Base-by-base conservation (phyloP, 2,888 invertebrate species). In the Epistrophe eligans region DNA sequence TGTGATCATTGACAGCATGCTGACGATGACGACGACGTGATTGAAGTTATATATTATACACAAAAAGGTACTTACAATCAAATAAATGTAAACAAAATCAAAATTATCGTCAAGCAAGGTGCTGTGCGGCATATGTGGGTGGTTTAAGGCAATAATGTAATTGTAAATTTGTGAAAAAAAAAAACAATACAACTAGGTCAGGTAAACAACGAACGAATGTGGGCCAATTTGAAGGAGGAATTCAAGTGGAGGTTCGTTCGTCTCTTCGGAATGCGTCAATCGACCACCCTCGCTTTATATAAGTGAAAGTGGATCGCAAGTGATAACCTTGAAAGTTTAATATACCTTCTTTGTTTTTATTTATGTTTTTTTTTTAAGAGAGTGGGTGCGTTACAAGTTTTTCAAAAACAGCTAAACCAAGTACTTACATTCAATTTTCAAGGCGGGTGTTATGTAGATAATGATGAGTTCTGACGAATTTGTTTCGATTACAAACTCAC, bases 151-250 rank as follows among this genome's bases (percentile, higher is more conserved):
- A 64, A 28, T 70, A 24, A 2, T 24, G 24, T 24, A 11, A 62
- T 79, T 84, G 80, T 80, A 55, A 77, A 66, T 76, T 80, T 55
- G 43, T 58, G 13, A 38, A 58, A 19, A 38, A 35, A n/a, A 10
- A 38, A 60, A 62, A 48, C n/a, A n/a, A n/a, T n/a, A n/a, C n/a
- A n/a, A 74, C 64, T 64, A 76, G 80, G 71, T 76, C 80, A 79
- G 74, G 76, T 66, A 57, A 62, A 71, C 38, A 60, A 13, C 62
- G 43, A 24, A 62, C 19, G 15, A 35, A 60, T 58, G 67, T 73
- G 50, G 67, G 60, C 40, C 52, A 58, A 71, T 62, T 55, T 15
- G 55, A 40, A 45, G 62, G 55, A 50, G 52, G 35, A 70, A 55
- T 79, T 64, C 48, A 48, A 57, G 52, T 74, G 79, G 40, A 64